These are phyloP conservation scores for Apeltes quadracus DNA, from an alignment of 2,113 vertebrate genomes.

Conservation along the genomic window DNA sequence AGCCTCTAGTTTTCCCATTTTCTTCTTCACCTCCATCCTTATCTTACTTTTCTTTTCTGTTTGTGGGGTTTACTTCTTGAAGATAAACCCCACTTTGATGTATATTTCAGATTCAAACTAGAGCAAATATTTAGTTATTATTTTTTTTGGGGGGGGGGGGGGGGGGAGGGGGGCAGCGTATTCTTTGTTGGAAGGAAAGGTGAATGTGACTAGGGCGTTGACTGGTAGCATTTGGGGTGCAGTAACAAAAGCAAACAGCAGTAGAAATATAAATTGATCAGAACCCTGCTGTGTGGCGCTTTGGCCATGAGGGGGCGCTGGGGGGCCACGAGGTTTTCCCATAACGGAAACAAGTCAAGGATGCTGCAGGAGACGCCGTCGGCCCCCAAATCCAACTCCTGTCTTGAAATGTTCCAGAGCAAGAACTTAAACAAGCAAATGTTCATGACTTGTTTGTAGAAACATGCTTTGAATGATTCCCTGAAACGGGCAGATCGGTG, in stretches of 20 bases:
- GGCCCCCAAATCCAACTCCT: constrained; percentile 4
- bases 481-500: constrained; percentile 15
- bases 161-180: neutral
- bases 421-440: constrained; percentile 3
- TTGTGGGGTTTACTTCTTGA: constrained; percentile 72
- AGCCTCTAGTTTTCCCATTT: constrained; percentile 27
- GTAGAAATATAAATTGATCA: neutral
- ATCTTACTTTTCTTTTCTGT: constrained; percentile 55
- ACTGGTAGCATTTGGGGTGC: constrained; percentile 47
- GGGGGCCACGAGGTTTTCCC: constrained; percentile 8
- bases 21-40: neutral
- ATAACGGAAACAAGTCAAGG: neutral
- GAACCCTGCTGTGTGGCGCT: constrained; percentile 42
- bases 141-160: constrained; percentile 19
- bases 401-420: constrained; percentile 18
- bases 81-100: constrained; percentile 65
- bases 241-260: constrained; percentile 44
- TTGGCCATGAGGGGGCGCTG: constrained; percentile 58
- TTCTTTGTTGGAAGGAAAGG: constrained; percentile 38
- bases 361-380: neutral
- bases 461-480: constrained; percentile 2
- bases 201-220: constrained; percentile 46
- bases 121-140: constrained; percentile 72
- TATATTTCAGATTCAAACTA: constrained; percentile 80
- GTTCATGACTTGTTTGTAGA: constrained; percentile 15